Evolutionary conservation across 2,888 invertebrate genomes (phyloP).

Genomic region (Thereva nobilitata): DNA sequence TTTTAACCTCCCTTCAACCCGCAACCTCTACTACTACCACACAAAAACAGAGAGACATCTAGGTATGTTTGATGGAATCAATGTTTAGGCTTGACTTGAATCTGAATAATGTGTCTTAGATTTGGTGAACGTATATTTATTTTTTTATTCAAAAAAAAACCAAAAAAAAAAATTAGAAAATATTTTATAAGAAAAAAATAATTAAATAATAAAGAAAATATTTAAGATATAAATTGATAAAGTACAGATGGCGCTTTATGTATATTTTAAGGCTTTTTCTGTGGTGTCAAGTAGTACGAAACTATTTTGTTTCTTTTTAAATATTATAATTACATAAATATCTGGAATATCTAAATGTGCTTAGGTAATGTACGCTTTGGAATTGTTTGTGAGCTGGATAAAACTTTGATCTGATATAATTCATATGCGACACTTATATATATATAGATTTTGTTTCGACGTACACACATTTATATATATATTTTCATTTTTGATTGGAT

Average conservation of each 20-base stretch:
- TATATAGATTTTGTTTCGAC: no score
- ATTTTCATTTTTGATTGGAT: no score
- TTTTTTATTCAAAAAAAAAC: constrained; percentile 4
- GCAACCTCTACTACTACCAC: constrained; percentile 20
- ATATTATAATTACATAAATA: no score
- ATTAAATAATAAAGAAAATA: constrained; percentile 18
- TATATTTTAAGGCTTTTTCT: constrained; percentile 22
- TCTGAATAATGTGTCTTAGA: not conserved
- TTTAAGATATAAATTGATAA: constrained; percentile 12
- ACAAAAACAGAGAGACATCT: constrained; percentile 45
- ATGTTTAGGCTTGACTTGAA: constrained; percentile 25
- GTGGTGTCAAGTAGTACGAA: constrained; percentile 8
- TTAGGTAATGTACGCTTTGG: no score
- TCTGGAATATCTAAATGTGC: no score
- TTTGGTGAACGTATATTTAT: no score
- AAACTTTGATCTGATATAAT: no score
- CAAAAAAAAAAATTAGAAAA: constrained; percentile 19
- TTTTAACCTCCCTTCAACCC: constrained; percentile 11
- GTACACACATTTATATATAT: no score
- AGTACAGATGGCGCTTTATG: constrained; percentile 9
- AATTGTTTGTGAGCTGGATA: no score
- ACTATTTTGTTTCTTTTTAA: no score
- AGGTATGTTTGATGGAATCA: constrained; percentile 44
- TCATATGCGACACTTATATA: no score
- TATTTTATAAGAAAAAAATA: constrained; percentile 6